Percentiles rank a stretch among this genome's conserved stretches.
Evolutionary conservation across 2,113 vertebrate species (phyloP).

Genomic region (Colossoma macropomum): DNA sequence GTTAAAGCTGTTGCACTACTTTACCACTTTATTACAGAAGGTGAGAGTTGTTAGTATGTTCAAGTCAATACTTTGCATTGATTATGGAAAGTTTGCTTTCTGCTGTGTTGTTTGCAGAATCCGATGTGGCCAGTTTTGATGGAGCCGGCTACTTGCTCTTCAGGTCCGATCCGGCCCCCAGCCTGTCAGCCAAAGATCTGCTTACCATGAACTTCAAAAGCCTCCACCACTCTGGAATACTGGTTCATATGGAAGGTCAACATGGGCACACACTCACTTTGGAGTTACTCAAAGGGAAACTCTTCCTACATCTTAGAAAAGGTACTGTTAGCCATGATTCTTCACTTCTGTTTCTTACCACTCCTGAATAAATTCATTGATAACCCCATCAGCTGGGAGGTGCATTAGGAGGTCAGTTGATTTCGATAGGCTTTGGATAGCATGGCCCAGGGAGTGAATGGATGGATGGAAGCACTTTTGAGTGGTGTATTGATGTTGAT

Average conservation of each 20-base stretch:
- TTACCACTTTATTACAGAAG: background rate
- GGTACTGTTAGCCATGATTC: slow-evolving; percentile 68
- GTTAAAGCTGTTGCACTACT: background rate
- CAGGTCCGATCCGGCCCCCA: slow-evolving; percentile 75
- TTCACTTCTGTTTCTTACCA: background rate
- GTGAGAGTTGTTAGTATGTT: background rate
- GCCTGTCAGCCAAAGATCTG: slow-evolving; percentile 76
- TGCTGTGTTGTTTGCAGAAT: slow-evolving; percentile 75
- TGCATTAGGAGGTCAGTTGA: background rate
- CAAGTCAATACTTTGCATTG: background rate
- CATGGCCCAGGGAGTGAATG: background rate
- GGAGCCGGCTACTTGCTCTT: slow-evolving; percentile 83
- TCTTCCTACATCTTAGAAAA: slow-evolving; percentile 81
- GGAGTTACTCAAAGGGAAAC: slow-evolving; percentile 82
- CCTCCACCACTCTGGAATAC: slow-evolving; percentile 81
- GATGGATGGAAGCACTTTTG: no score
- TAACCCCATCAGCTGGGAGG: background rate
- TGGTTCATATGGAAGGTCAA: slow-evolving; percentile 79
- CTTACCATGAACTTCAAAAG: slow-evolving; percentile 89
- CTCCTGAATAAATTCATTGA: background rate
- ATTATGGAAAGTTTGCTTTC: background rate
- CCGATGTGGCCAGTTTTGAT: slow-evolving; percentile 85
- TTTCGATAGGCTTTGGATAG: background rate
- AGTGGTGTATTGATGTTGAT: background rate
- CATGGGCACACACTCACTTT: slow-evolving; percentile 79